Percentiles rank a stretch among this genome's conserved stretches.
Evolutionary conservation across 2,113 vertebrate genomes (phyloP).

Genomic region (Anarhynchus alexandrinus): DNA sequence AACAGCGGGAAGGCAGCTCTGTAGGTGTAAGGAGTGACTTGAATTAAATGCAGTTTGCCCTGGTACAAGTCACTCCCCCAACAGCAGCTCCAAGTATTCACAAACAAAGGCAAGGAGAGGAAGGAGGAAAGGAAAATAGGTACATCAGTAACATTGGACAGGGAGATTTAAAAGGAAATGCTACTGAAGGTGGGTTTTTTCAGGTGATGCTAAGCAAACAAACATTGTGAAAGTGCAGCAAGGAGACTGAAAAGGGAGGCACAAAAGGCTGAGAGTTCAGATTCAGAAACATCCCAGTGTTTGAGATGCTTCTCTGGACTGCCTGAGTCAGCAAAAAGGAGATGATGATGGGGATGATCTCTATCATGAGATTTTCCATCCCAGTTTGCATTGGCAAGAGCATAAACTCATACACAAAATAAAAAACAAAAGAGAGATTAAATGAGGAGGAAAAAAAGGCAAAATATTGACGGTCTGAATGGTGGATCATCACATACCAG

Average conservation of each 20-base stretch:
- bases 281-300: background rate
- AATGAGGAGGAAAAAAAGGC: background rate
- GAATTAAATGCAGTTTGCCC: constrained; percentile 47
- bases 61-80: background rate
- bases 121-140: background rate
- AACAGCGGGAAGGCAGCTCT: constrained; percentile 27
- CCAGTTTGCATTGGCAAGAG: background rate
- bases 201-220: background rate
- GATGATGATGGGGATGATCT: background rate
- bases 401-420: background rate
- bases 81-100: background rate
- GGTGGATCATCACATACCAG: background rate
- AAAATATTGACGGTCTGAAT: background rate
- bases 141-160: background rate
- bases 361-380: background rate
- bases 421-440: background rate
- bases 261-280: background rate
- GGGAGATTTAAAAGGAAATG: background rate
- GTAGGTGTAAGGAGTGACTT: constrained; percentile 38
- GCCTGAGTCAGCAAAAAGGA: background rate
- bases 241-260: background rate
- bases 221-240: background rate
- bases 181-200: background rate
- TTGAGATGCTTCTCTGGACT: background rate
- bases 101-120: background rate